Percentiles rank a stretch among this genome's conserved stretches.
These are phyloP conservation scores for Accipiter cooperii DNA, from an alignment of 2,113 vertebrate genomes.

Conservation along the genomic window DNA sequence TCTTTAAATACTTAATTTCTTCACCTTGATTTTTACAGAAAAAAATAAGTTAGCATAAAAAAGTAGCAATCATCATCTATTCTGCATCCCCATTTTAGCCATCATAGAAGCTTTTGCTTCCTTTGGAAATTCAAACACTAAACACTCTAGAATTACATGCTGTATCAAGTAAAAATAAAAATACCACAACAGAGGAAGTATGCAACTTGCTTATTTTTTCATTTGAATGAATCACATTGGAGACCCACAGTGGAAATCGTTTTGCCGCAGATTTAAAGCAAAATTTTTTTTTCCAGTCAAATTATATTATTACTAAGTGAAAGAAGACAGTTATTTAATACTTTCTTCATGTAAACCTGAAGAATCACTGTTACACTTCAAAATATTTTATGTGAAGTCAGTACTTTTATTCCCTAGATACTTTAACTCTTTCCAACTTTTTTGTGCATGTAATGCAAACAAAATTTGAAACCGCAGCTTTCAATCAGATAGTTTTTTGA, in stretches of 20 bases:
- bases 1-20: neutral
- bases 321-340: neutral
- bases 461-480: neutral
- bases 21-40: neutral
- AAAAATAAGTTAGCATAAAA: neutral
- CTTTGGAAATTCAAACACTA: neutral
- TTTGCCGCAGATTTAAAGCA: neutral
- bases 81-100: neutral
- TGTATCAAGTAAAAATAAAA: slow-evolving; percentile 13
- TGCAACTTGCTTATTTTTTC: neutral
- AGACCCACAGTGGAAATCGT: neutral
- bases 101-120: neutral
- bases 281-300: neutral
- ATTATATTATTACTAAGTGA: neutral
- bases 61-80: neutral
- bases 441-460: neutral
- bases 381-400: neutral
- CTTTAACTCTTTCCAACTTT: neutral
- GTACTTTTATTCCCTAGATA: neutral
- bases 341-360: neutral
- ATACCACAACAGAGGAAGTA: neutral
- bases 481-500: neutral
- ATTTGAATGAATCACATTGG: neutral
- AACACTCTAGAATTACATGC: neutral
- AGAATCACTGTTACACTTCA: neutral